Base-by-base conservation (phyloP, 2,888 invertebrate species). In the Cheilosia vernalis region DNA sequence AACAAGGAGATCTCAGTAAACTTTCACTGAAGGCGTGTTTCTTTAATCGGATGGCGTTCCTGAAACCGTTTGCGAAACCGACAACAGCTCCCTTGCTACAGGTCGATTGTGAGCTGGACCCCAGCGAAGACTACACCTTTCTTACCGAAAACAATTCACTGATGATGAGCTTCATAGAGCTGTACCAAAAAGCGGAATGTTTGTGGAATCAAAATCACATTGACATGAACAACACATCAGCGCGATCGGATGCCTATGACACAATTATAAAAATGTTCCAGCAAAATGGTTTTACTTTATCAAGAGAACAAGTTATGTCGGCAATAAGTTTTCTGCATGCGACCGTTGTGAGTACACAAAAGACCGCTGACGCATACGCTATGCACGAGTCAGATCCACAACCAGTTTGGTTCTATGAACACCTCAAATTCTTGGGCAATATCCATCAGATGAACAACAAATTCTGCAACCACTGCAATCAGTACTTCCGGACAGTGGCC, bases 321-420 rank as follows among this genome's bases (percentile, higher is more conserved):
- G 80, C 80, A 13, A 80, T 80, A 15, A 17, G 49, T 1, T 74
- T 74, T 21, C 61, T 80, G 0, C 66, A 74, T 1, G 53, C 42
- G 10, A 61, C 61, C 4, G 73, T 56, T 21, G 21, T 37, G 0
- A 60, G 61, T 7, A 47, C 61, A 1, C 66, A 80, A 21, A 73
- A 67, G 37, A 13, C 44, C 1, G 27, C 27, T 19, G 66, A 58
- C 21, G 15, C 33, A 1, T 30, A 67, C n/a, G 51, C 60, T 33
- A 19, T 19, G 30, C 24, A 61, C 9, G 61, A 63, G 4, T 40
- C 60, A 7, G 4, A 19, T 15, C 37, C 15, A 2, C 61, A 77
- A 15, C 13, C 53, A 10, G 6, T 67, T 0, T 83, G 83, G 83
- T 83, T 83, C n/a, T 78, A 78, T 30, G 72, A 78, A 51, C 55